Evolutionary conservation across 2,888 invertebrate species (phyloP).

Genomic region (Troilus luridus): DNA sequence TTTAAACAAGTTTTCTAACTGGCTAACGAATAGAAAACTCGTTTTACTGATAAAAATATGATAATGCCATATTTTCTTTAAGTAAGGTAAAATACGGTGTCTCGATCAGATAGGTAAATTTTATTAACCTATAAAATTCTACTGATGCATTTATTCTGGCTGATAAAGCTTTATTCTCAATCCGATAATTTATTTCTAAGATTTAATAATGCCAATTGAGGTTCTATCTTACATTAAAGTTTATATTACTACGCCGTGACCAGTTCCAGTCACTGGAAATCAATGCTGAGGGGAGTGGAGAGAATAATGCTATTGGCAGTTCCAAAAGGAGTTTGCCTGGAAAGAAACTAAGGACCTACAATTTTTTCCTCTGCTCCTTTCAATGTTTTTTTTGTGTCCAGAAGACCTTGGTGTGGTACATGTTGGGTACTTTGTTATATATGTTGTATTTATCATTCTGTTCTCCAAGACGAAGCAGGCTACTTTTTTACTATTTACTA

Average conservation of each 20-base stretch:
- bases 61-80: neutral
- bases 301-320: neutral
- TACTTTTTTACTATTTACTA: too few species aligned
- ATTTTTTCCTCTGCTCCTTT: neutral
- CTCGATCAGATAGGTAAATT: neutral
- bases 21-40: neutral
- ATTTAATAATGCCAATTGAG: too few species aligned
- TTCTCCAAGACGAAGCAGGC: neutral
- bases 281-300: neutral
- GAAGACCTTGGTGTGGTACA: neutral
- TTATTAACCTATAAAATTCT: neutral
- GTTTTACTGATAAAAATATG: neutral
- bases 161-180: too few species aligned
- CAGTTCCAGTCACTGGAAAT: neutral
- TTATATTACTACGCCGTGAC: neutral
- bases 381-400: neutral
- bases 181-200: too few species aligned
- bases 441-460: neutral
- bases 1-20: neutral
- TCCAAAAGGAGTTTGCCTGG: neutral
- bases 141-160: neutral
- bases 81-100: neutral
- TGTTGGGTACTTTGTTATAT: neutral
- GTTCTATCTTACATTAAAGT: too few species aligned
- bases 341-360: neutral